Evolutionary conservation across 2,113 vertebrate species (phyloP).

Genomic region (Phrynocephalus versicolor): DNA sequence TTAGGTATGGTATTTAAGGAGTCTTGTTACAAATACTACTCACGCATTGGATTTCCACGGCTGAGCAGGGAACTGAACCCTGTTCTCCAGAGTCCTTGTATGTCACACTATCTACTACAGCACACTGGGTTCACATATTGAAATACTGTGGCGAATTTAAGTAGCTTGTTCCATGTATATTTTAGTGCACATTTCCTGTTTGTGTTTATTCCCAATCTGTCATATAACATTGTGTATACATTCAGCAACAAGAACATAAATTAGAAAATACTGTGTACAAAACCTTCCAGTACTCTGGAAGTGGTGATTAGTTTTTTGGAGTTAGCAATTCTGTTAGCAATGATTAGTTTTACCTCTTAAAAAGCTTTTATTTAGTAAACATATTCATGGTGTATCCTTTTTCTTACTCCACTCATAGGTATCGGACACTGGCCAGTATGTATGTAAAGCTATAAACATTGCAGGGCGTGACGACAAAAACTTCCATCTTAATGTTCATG

Average conservation of each 20-base stretch:
- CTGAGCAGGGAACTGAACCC: too few relatives aligned
- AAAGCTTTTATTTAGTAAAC: neutral
- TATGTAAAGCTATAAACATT: slow-evolving; percentile 93
- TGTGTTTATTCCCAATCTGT: neutral
- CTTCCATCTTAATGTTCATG: slow-evolving; percentile 94
- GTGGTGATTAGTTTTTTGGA: neutral
- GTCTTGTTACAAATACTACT: too few relatives aligned
- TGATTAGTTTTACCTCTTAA: neutral
- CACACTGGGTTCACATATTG: too few relatives aligned
- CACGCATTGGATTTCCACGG: too few relatives aligned
- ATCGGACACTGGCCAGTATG: slow-evolving; percentile 94
- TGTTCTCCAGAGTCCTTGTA: too few relatives aligned
- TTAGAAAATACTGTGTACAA: neutral
- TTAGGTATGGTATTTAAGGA: too few relatives aligned
- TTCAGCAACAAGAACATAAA: neutral
- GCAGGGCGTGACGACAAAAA: slow-evolving; percentile 93
- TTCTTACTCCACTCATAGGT: slow-evolving; percentile 80
- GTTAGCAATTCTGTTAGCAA: neutral
- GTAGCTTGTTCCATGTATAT: neutral
- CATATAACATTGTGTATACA: neutral
- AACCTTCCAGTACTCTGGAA: neutral
- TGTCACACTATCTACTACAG: too few relatives aligned
- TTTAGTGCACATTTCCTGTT: neutral
- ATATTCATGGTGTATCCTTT: slow-evolving; percentile 14
- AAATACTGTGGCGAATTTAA: neutral